Evolutionary conservation across 2,888 invertebrate genomes (phyloP), one percentile per base, ranked within the genome.

Genomic region (Lochmaea crataegi): DNA sequence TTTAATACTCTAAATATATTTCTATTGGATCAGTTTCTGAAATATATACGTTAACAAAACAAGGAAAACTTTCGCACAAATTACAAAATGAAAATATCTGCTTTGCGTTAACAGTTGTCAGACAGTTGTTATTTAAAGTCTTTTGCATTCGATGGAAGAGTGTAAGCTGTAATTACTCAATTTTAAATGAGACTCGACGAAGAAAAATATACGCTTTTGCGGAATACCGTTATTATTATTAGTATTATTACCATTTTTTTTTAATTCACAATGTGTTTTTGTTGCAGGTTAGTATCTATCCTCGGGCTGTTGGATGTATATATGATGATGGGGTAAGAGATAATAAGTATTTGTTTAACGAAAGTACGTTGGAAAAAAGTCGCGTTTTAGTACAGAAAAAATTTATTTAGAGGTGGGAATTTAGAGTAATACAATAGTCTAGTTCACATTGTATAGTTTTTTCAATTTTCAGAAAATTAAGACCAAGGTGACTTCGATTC

Each of bases 221-320:
- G 14, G n/a, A 68, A 61, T 61, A 63, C 68, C 48, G 68, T 63
- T 68, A 68, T 68, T 68, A 61, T 61, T 41, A 11, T 56, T 42
- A 14, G 9, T 53, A 38, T 26, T 22, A 14, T 57, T n/a, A 38
- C n/a, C 16, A 16, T 57, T 56, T 58, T 67, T 38, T 68, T 60
- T 68, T 60, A 56, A n/a, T 56, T 56, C 56, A 56, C 16, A 16
- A 16, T 16, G 22, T n/a, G n/a, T 56, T 51, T 68, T 68, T 68
- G 68, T 68, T 68, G 48, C 68, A 60, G 58, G 56, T 60, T 68
- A 26, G 60, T 68, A 42, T 2, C 26, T 42, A 48, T 68, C 68
- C 68, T 11, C n/a, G 41, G 48, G 68, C 60, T 5, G 45, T 63
- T 38, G 14, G 11, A 32, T 32, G 63, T 32, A 32, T 32, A 32